Evolutionary conservation across 92 coral and sea anemone genomes (phyloP), one percentile per base, ranked within the genome.

Genomic region (Zoanthus sociatus): DNA sequence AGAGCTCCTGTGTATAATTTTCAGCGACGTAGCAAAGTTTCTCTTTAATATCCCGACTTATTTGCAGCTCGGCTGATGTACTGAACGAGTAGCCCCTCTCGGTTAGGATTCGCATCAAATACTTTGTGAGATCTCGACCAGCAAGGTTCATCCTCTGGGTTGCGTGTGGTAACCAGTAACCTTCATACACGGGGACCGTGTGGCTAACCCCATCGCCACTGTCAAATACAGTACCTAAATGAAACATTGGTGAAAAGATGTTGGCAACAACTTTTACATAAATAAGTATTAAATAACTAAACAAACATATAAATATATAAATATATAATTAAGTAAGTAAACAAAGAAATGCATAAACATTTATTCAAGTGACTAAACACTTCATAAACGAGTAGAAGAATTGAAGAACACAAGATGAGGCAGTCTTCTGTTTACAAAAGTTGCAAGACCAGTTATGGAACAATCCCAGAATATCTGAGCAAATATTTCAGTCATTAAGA

Each of bases 141-240:
- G 99, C 99, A 30, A 97, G 87, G 88, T 97, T 82, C 84, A 95
- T 91, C 73, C 97, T 88, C 87, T 92, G 94, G 47, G 97, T 97
- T 18, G 99, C 98, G 87, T 97, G 99, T 21, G 99, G 98, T 21
- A 97, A 87, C 96, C 96, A 94, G 94, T 97, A 95, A 78, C 99
- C 99, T 86, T 97, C 99, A 78, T 95, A 97, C 77, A 97, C 95
- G 13, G 99, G 98, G 1, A 97, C 99, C 14, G 98, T 95, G 92
- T 97, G 97, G 71, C 95, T 92, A 1, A 93, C 97, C 1, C 96
- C 97, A 58, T 97, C 96, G 30, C 99, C 99, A 55, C 98, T 95
- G 87, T 97, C 99, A 83, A 93, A 97, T 13, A 97, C 99, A 2
- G 94, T 90, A 51, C 99, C 99, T 96, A 64, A 8, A 37, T 44